Evolutionary conservation across 2,797 vertebrate species (phyloP).

Genomic region (Tadarida brasiliensis): DNA sequence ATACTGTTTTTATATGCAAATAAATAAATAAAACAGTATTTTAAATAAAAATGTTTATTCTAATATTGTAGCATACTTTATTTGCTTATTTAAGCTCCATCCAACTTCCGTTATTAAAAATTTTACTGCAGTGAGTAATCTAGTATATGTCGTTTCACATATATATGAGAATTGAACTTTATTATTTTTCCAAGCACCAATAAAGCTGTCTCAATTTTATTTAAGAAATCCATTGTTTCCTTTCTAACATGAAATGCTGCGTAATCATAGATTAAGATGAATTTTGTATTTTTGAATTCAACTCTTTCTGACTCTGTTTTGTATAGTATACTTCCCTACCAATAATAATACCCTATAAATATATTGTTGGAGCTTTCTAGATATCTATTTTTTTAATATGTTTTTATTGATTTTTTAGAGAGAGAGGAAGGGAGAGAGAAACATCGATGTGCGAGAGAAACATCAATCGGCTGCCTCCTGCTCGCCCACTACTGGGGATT

Average conservation of each 20-base stretch:
- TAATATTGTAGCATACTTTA: neutral
- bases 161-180: neutral
- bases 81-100: neutral
- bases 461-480: too few species aligned
- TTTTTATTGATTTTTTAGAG: too few species aligned
- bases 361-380: neutral
- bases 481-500: too few species aligned
- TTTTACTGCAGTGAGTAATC: neutral
- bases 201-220: neutral
- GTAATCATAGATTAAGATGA: neutral
- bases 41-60: neutral
- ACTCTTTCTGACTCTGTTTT: neutral
- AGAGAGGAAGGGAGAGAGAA: too few species aligned
- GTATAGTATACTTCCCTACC: neutral
- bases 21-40: neutral
- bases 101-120: neutral
- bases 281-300: conserved; percentile 9
- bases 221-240: neutral
- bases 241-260: neutral
- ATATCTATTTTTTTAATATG: neutral
- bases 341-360: neutral
- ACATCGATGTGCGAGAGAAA: too few species aligned
- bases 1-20: neutral
- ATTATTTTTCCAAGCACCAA: neutral
- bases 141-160: neutral